phyloP scores from a whole-genome alignment of 2,888 invertebrate genomes.

The Leucoma salicis region DNA sequence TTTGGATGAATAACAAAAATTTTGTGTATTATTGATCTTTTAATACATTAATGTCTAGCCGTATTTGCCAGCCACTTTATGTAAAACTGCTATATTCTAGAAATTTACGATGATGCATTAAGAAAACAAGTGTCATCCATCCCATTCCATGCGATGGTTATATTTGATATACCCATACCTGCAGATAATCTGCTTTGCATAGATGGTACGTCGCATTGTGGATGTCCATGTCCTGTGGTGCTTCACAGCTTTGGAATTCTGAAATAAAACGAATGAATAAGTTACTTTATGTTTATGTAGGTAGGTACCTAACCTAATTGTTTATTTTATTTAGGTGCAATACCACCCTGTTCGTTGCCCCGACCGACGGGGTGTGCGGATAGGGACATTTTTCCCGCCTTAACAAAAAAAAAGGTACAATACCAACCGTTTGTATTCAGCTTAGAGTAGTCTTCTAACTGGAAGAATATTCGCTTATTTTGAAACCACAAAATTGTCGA shows the following conservation, averaged over 20 bases:
- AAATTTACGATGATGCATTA: too few relatives aligned
- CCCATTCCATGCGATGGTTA: too few relatives aligned
- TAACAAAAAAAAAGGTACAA: neutral
- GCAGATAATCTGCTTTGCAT: slow-evolving; percentile 57
- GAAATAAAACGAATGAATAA: slow-evolving; percentile 11
- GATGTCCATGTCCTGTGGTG: slow-evolving; percentile 38
- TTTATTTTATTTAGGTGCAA: too few relatives aligned
- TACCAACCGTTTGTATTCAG: slow-evolving; percentile 61
- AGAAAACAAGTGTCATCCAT: too few relatives aligned
- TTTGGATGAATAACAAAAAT: too few relatives aligned
- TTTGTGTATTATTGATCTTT: too few relatives aligned
- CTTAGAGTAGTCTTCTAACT: slow-evolving; percentile 59
- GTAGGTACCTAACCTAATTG: too few relatives aligned
- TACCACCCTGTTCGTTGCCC: too few relatives aligned
- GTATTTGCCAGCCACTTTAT: too few relatives aligned
- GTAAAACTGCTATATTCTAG: too few relatives aligned
- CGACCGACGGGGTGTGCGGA: neutral
- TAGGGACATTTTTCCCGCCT: too few relatives aligned
- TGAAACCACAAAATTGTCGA: slow-evolving; percentile 64
- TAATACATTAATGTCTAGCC: too few relatives aligned
- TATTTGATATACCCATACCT: slow-evolving; percentile 53
- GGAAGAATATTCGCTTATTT: slow-evolving; percentile 52
- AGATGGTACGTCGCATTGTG: slow-evolving; percentile 55
- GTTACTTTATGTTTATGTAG: neutral
- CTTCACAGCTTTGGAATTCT: slow-evolving; percentile 64